Percentiles rank a stretch among this genome's conserved stretches.
These are phyloP conservation scores for Elmis aenea DNA, from an alignment of 2,888 invertebrate species.

Conservation along the genomic window DNA sequence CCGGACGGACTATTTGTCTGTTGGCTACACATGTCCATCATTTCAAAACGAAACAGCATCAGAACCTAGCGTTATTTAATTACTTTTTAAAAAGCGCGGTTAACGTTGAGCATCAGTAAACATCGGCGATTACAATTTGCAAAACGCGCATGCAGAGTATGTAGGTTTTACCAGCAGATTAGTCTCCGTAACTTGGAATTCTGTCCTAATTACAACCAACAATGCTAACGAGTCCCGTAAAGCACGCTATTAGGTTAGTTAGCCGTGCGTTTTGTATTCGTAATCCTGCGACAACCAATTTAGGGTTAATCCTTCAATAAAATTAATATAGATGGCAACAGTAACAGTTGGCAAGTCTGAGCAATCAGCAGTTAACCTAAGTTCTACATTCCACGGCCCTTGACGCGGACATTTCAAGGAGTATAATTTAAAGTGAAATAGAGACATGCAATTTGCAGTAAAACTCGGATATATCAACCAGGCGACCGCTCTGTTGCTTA, in stretches of 20 bases:
- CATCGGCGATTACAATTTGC: constrained; percentile 15
- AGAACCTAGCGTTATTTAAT: too few species aligned
- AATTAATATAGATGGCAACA: constrained; percentile 22
- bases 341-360: constrained; percentile 12
- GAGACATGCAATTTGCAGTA: constrained; percentile 11
- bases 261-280: constrained; percentile 23
- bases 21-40: too few species aligned
- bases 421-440: constrained; percentile 13
- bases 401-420: constrained; percentile 5
- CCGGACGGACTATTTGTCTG: too few species aligned
- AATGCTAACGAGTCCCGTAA: constrained; percentile 26
- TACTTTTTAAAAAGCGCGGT: constrained; percentile 6
- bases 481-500: constrained; percentile 2
- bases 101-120: constrained; percentile 1
- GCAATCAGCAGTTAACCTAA: constrained; percentile 13
- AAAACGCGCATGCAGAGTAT: constrained; percentile 15
- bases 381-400: constrained; percentile 3
- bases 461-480: constrained; percentile 11
- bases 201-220: constrained; percentile 23
- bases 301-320: constrained; percentile 26
- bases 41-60: too few species aligned
- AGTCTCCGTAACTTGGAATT: constrained; percentile 24
- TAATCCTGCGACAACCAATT: constrained; percentile 28
- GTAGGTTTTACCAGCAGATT: constrained; percentile 15
- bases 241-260: constrained; percentile 25